A percentile compares a stretch with the other conserved stretches of the same genome.
Conservation (phyloP, 2,797 vertebrate genomes). For the Eupleurogrammus muticus region DNA sequence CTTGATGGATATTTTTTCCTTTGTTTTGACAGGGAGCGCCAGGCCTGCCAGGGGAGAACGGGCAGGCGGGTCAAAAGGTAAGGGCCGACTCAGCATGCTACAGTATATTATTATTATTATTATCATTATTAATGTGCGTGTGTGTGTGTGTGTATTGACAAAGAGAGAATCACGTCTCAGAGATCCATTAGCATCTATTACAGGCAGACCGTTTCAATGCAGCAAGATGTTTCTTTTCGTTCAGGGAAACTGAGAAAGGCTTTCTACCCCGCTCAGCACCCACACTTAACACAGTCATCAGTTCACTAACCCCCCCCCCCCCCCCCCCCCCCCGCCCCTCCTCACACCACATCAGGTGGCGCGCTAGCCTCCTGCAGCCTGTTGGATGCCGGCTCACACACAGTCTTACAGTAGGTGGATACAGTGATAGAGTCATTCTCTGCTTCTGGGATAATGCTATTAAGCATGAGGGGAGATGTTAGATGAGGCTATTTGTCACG, state of each 20-base stretch:
- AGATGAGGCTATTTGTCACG: conserved; percentile 83
- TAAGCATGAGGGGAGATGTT: conserved; percentile 78
- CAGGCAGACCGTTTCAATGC: conserved; percentile 13
- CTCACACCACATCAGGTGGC: conserved; percentile 49
- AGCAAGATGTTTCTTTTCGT: conserved; percentile 19
- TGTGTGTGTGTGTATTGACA: conserved; percentile 20
- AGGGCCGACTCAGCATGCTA: conserved; percentile 44
- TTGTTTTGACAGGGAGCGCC: conserved; percentile 83
- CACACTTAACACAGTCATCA: conserved; percentile 70
- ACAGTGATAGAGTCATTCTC: conserved; percentile 79
- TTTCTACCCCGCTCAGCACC: conserved; percentile 67
- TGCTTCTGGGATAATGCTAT: conserved; percentile 80
- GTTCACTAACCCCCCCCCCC: conserved; percentile 60
- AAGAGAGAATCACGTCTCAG: conserved; percentile 13
- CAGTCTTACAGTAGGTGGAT: conserved; percentile 67
- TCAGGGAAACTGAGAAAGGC: conserved; percentile 48
- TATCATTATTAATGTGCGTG: not conserved
- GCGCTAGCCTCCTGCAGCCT: conserved; percentile 25
- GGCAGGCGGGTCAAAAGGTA: conserved; percentile 91
- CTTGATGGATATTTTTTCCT: conserved; percentile 32
- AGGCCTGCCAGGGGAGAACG: conserved; percentile 87
- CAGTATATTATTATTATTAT: not conserved
- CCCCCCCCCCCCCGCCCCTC: conserved; percentile 29
- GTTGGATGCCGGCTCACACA: conserved; percentile 46
- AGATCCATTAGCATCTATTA: conserved; percentile 34